Conservation (phyloP, 1,140 invertebrate genomes). For the Stenopsyche tienmushanensis region DNA sequence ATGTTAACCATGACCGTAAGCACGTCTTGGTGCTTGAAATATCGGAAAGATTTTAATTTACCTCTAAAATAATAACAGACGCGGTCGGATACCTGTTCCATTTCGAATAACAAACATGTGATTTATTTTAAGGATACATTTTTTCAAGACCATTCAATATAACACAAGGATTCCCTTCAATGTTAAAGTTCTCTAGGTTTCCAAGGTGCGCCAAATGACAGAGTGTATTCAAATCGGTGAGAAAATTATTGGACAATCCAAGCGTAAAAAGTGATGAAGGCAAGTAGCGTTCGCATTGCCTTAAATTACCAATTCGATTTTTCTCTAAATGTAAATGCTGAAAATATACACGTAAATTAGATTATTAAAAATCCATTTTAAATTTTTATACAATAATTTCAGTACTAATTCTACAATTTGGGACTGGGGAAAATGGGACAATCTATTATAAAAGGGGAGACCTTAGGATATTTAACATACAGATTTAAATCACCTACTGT, state of each 20-base stretch:
- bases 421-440: too few relatives aligned
- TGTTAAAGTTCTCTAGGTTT: constrained; percentile 76
- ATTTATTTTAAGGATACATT: constrained; percentile 76
- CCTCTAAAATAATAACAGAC: too few relatives aligned
- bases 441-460: too few relatives aligned
- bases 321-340: constrained; percentile 84
- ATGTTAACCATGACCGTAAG: too few relatives aligned
- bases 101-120: neutral
- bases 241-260: constrained; percentile 81
- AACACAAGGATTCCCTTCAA: constrained; percentile 86
- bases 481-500: too few relatives aligned
- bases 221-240: constrained; percentile 85
- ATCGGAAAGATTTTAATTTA: too few relatives aligned
- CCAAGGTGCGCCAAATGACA: constrained; percentile 74
- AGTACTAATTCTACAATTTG: too few relatives aligned
- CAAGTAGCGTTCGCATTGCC: constrained; percentile 79
- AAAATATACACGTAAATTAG: constrained; percentile 45
- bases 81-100: too few relatives aligned
- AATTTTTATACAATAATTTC: neutral
- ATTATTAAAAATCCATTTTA: neutral
- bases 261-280: constrained; percentile 73
- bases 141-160: constrained; percentile 63
- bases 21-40: too few relatives aligned
- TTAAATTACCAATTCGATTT: constrained; percentile 79
- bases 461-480: too few relatives aligned